Evolutionary conservation across 2,888 invertebrate species (phyloP).

Genomic region (Eupsilia transversa): DNA sequence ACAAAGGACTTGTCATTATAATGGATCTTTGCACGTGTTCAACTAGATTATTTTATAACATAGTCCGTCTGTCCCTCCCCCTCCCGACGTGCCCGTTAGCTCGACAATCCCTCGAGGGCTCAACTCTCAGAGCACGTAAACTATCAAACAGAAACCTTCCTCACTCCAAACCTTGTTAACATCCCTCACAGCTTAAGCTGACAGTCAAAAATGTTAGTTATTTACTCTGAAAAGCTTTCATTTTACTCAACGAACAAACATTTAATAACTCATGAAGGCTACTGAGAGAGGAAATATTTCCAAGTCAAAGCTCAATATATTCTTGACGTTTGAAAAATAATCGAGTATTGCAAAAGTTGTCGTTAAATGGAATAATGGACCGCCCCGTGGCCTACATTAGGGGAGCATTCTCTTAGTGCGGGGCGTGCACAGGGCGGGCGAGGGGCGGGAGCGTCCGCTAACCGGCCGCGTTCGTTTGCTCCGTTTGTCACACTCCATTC

Average conservation of each 20-base stretch:
- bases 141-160: constrained; percentile 47
- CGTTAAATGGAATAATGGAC: constrained; percentile 64
- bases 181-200: constrained; percentile 31
- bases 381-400: constrained; percentile 68
- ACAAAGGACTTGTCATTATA: constrained; percentile 2
- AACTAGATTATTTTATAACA: constrained; percentile 20
- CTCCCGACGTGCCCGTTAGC: not conserved
- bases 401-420: constrained; percentile 38
- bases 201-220: constrained; percentile 55
- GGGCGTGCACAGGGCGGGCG: constrained; percentile 37
- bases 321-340: constrained; percentile 61
- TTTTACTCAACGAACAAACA: constrained; percentile 40
- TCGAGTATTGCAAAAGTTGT: constrained; percentile 60
- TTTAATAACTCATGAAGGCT: constrained; percentile 41
- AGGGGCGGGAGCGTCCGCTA: constrained; percentile 44
- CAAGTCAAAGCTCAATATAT: constrained; percentile 54
- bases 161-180: constrained; percentile 34
- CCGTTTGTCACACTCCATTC: constrained; percentile 67
- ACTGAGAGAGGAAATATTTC: constrained; percentile 36
- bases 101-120: constrained; percentile 19
- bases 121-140: constrained; percentile 43
- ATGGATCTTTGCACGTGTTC: not conserved
- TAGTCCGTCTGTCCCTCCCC: not conserved
- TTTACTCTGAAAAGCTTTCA: constrained; percentile 45
- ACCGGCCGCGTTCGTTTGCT: constrained; percentile 60